Conservation (phyloP, 1,140 invertebrate species). For the Rhynchophorus ferrugineus region DNA sequence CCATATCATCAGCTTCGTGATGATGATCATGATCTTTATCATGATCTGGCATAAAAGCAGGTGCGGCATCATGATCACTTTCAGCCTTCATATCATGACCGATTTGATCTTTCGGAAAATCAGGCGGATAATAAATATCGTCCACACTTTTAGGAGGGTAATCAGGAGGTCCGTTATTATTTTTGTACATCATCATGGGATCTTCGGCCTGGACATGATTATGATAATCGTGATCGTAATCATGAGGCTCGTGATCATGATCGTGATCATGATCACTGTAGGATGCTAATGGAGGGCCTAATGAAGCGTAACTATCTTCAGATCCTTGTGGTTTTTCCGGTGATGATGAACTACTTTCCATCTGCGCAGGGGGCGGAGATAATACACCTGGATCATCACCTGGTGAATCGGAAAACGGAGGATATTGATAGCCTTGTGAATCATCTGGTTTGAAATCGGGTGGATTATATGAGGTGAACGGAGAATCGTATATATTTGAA, state of each 20-base stretch:
- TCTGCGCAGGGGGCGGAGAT: not conserved
- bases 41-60: constrained; percentile 1
- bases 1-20: constrained; percentile 6
- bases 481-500: constrained; percentile 27
- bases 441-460: constrained; percentile 25
- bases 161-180: constrained; percentile 15
- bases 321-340: constrained; percentile 7
- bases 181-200: constrained; percentile 17
- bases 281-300: constrained; percentile 24
- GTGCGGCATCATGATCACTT: not conserved
- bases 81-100: not conserved
- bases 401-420: constrained; percentile 7
- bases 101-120: constrained; percentile 16
- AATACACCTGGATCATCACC: not conserved
- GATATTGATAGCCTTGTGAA: constrained; percentile 7
- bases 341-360: not conserved
- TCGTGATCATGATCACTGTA: constrained; percentile 11
- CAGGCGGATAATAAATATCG: constrained; percentile 26
- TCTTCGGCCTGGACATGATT: constrained; percentile 24
- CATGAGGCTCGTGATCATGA: constrained; percentile 21
- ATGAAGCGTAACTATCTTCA: constrained; percentile 20
- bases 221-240: constrained; percentile 14
- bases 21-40: constrained; percentile 9
- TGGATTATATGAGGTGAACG: constrained; percentile 35
- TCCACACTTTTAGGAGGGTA: constrained; percentile 21